A percentile compares a stretch with the other conserved stretches of the same genome.
Evolutionary conservation across 2,113 vertebrate genomes (phyloP).

Genomic region (Nymphicus hollandicus): DNA sequence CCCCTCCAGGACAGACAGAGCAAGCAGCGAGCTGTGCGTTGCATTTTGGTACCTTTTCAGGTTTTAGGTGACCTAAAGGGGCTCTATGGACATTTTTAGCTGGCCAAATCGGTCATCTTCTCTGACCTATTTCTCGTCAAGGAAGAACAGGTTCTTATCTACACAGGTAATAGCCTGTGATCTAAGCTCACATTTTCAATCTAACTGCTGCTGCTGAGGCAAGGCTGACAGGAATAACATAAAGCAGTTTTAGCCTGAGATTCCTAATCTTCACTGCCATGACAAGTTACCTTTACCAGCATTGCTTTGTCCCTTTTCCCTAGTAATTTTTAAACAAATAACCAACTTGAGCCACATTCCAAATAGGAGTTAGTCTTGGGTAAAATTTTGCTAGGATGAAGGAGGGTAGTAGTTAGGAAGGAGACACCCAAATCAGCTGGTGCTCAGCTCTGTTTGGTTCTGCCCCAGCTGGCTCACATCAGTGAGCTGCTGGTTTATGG

Average conservation of each 20-base stretch:
- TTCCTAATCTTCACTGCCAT: background rate
- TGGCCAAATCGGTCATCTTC: background rate
- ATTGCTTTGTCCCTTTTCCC: background rate
- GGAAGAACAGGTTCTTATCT: background rate
- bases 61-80: background rate
- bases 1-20: background rate
- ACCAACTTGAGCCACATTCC: background rate
- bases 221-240: background rate
- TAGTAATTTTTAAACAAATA: background rate
- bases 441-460: fast-evolving
- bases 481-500: background rate
- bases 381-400: background rate
- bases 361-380: background rate
- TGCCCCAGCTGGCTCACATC: background rate
- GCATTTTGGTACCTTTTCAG: background rate
- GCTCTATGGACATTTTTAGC: background rate
- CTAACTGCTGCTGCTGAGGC: background rate
- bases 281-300: background rate
- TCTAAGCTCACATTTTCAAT: fast-evolving
- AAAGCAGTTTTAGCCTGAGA: background rate
- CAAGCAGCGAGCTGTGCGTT: fast-evolving
- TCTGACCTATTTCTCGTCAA: background rate
- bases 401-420: background rate
- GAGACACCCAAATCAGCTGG: no score
- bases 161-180: background rate